These are phyloP conservation scores for Aporophyla lueneburgensis DNA, from an alignment of 2,888 invertebrate species.

Conservation along the genomic window DNA sequence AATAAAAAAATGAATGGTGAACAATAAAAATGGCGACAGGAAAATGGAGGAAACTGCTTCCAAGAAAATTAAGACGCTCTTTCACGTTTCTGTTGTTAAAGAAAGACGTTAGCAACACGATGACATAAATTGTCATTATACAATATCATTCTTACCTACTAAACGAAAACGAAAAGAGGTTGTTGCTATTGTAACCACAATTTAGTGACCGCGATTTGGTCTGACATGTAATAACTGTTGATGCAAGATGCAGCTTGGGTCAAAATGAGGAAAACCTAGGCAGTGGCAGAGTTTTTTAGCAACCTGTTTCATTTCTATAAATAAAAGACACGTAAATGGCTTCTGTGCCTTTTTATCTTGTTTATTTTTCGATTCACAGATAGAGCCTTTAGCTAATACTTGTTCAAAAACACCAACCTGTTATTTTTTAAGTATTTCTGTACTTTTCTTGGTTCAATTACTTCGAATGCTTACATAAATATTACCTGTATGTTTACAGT, in stretches of 20 bases:
- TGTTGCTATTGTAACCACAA: slow-evolving; percentile 42
- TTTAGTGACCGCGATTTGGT: slow-evolving; percentile 40
- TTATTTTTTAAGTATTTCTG: slow-evolving; percentile 43
- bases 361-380: slow-evolving; percentile 24
- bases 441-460: slow-evolving; percentile 23
- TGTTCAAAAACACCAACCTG: slow-evolving; percentile 22
- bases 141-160: slow-evolving; percentile 50
- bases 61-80: slow-evolving; percentile 16
- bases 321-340: slow-evolving; percentile 17
- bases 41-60: slow-evolving; percentile 26
- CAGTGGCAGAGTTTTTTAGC: background rate
- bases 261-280: slow-evolving; percentile 3
- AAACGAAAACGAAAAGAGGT: slow-evolving; percentile 41
- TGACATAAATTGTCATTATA: slow-evolving; percentile 56
- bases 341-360: slow-evolving; percentile 6
- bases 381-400: slow-evolving; percentile 5
- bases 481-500: slow-evolving; percentile 53
- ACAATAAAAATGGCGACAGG: slow-evolving; percentile 1
- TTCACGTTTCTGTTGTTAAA: slow-evolving; percentile 14
- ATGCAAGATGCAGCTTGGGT: slow-evolving; percentile 41
- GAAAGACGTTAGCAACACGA: slow-evolving; percentile 29
- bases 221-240: slow-evolving; percentile 36
- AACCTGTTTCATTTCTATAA: background rate
- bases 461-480: slow-evolving; percentile 50
- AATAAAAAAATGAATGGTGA: slow-evolving; percentile 4